A percentile compares a stretch with the other conserved stretches of the same genome.
phyloP scores from a whole-genome alignment of 92 coral and sea anemone genomes.

The Scolanthus callimorphus region DNA sequence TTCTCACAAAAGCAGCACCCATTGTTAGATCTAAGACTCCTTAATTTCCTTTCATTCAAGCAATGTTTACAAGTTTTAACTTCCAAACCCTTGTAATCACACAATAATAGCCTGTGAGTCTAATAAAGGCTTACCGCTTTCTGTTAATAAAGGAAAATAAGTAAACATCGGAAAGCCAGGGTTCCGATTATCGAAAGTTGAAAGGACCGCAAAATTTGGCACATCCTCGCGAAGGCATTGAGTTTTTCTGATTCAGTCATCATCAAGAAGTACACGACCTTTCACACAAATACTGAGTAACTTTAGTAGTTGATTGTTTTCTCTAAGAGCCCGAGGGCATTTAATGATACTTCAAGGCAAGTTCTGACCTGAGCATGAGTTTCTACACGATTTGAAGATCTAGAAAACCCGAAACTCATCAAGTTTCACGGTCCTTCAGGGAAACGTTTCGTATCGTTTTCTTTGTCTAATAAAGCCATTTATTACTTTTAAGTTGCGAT shows the following conservation, averaged over 20 bases:
- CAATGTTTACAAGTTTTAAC: constrained; percentile 5
- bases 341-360: too few species aligned
- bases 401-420: too few species aligned
- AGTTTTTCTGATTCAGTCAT: background rate
- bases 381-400: too few species aligned
- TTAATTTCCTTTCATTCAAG: background rate
- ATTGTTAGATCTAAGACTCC: background rate
- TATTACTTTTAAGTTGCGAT: too few species aligned
- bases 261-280: background rate
- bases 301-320: too few species aligned
- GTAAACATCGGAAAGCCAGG: background rate
- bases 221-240: background rate
- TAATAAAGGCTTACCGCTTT: too few species aligned
- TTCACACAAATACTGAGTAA: background rate
- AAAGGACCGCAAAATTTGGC: background rate
- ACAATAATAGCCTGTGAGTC: constrained; percentile 9
- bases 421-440: too few species aligned
- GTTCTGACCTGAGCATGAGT: too few species aligned
- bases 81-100: constrained; percentile 4
- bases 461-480: too few species aligned
- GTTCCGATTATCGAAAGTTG: background rate
- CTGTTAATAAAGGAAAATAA: constrained; percentile 3
- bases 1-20: background rate
- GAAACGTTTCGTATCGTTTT: too few species aligned
- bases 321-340: too few species aligned